Evolutionary conservation across 2,888 invertebrate genomes (phyloP).

Genomic region (Nymphalis urticae): DNA sequence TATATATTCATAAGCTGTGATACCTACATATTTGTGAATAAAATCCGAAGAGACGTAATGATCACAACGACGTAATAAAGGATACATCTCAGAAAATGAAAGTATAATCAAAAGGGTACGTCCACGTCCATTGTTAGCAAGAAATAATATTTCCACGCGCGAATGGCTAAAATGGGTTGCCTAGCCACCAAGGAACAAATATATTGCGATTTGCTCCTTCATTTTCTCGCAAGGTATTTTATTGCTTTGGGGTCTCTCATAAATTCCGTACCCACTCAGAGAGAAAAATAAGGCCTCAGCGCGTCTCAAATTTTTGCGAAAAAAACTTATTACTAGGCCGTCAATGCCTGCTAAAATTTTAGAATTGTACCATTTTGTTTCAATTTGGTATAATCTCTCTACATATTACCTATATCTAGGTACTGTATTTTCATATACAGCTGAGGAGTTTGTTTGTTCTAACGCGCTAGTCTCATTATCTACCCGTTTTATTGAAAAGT

Average conservation of each 20-base stretch:
- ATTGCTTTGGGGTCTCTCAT: conserved; percentile 78
- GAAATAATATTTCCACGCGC: conserved; percentile 63
- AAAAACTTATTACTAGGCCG: conserved; percentile 67
- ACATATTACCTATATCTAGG: no score
- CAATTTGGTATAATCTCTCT: no score
- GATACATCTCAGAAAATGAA: conserved; percentile 32
- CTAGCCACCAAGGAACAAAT: conserved; percentile 77
- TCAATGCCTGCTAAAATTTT: conserved; percentile 28
- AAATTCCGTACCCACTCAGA: conserved; percentile 77
- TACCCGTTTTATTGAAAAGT: no score
- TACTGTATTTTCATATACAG: no score
- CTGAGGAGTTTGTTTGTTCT: no score
- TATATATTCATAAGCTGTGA: conserved; percentile 17
- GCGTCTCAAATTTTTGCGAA: conserved; percentile 71
- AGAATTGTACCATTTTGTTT: conserved; percentile 19
- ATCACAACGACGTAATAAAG: conserved; percentile 31
- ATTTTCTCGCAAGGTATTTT: conserved; percentile 81
- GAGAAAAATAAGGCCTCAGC: conserved; percentile 76
- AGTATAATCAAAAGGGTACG: conserved; percentile 37
- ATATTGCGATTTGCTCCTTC: conserved; percentile 81
- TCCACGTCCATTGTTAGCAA: conserved; percentile 38
- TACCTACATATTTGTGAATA: conserved; percentile 18
- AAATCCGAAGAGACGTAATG: conserved; percentile 28
- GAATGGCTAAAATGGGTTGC: conserved; percentile 71
- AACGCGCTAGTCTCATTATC: no score